These are phyloP conservation scores for Caerostris darwini DNA, from an alignment of 1,140 invertebrate species.

Conservation along the genomic window DNA sequence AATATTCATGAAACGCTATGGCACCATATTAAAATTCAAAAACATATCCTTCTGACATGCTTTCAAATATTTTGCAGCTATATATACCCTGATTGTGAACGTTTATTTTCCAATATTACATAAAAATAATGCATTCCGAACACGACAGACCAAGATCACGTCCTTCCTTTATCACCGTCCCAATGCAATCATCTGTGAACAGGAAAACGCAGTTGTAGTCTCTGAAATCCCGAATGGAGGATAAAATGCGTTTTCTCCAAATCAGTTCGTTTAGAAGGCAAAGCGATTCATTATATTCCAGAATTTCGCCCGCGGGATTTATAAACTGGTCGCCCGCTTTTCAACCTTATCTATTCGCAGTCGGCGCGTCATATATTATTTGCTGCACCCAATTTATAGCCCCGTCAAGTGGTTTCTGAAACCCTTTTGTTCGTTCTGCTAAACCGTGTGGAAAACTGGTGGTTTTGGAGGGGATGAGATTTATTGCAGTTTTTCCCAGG, in stretches of 20 bases:
- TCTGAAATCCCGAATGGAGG: not conserved
- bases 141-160: not conserved
- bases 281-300: slow-evolving; percentile 65
- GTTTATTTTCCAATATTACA: too few relatives aligned
- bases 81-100: too few relatives aligned
- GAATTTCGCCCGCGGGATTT: slow-evolving; percentile 58
- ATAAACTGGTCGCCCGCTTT: slow-evolving; percentile 27
- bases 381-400: slow-evolving; percentile 28
- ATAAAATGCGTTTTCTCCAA: slow-evolving; percentile 11
- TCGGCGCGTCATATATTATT: slow-evolving; percentile 61
- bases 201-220: not conserved
- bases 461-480: slow-evolving; percentile 14
- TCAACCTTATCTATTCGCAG: slow-evolving; percentile 56
- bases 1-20: too few relatives aligned
- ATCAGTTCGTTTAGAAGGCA: slow-evolving; percentile 45
- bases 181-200: not conserved
- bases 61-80: too few relatives aligned
- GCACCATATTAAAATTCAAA: too few relatives aligned
- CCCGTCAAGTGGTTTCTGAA: not conserved
- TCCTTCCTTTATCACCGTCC: not conserved
- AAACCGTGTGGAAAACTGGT: slow-evolving; percentile 55
- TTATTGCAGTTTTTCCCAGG: slow-evolving; percentile 57
- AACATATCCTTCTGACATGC: too few relatives aligned
- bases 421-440: not conserved
- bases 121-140: not conserved